A percentile compares a stretch with the other conserved stretches of the same genome.
Conservation (phyloP, 2,797 vertebrate species). For the Scolopax bukidnonensis region DNA sequence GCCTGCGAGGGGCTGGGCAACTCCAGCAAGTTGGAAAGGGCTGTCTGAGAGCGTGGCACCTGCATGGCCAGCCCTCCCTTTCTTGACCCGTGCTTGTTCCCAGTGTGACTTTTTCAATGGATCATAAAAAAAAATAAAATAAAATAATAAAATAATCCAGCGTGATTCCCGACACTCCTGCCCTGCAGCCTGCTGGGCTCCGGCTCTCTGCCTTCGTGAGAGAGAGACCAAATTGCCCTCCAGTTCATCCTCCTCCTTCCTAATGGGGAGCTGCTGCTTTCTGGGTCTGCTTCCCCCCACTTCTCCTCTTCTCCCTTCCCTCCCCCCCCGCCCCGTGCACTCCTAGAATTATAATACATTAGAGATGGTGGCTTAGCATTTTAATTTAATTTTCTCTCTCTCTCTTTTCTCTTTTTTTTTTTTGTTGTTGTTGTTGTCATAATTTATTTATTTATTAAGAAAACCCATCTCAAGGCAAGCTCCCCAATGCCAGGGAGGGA, state of each 20-base stretch:
- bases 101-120: slow-evolving; percentile 34
- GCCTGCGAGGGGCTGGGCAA: accelerated
- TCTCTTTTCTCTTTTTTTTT: background rate
- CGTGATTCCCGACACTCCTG: background rate
- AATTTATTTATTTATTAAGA: background rate
- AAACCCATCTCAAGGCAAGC: background rate
- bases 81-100: slow-evolving; percentile 33
- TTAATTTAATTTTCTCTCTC: background rate
- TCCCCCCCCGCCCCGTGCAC: accelerated
- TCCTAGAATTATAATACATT: background rate
- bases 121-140: background rate
- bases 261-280: background rate
- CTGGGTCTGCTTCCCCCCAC: background rate
- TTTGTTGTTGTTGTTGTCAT: no score
- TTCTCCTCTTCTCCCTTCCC: no score
- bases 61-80: background rate
- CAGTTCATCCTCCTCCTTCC: background rate
- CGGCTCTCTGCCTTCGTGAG: background rate
- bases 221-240: slow-evolving; percentile 43
- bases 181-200: slow-evolving; percentile 36
- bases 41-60: background rate
- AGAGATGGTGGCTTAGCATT: background rate
- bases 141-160: background rate
- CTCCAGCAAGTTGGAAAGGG: background rate
- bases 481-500: background rate